A percentile compares a stretch with the other conserved stretches of the same genome.
Conservation (phyloP, 1,140 invertebrate species). For the Atta colombica region DNA sequence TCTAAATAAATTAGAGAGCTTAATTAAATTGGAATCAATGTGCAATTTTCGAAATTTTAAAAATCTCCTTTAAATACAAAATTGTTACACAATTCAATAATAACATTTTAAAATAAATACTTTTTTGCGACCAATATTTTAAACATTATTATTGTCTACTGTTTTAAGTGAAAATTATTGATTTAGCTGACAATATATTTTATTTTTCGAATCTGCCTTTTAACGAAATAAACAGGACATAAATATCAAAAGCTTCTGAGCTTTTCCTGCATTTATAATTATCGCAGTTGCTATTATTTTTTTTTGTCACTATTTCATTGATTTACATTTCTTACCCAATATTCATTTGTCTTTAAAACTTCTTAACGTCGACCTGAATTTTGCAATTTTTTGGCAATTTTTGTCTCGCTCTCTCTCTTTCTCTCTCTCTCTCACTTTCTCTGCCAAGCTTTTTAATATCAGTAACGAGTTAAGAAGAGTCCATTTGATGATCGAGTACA, state of each 20-base stretch:
- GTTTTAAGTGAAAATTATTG: neutral
- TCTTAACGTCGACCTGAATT: neutral
- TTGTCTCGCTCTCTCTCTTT: neutral
- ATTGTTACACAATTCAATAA: neutral
- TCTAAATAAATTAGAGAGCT: neutral
- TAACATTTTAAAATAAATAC: neutral
- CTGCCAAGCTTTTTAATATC: neutral
- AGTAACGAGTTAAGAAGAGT: neutral
- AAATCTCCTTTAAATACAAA: slow-evolving; percentile 7
- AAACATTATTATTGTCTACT: neutral
- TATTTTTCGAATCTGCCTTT: neutral
- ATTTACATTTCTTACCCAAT: neutral
- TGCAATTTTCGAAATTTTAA: neutral
- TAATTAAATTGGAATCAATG: neutral
- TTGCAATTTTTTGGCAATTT: neutral
- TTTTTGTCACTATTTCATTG: neutral
- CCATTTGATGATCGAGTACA: neutral
- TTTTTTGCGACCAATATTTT: neutral
- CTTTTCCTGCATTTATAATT: neutral
- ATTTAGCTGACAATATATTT: neutral
- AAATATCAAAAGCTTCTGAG: slow-evolving; percentile 1
- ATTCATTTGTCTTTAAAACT: neutral
- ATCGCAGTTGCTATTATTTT: neutral
- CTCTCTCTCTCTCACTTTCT: too few species aligned
- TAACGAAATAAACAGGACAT: neutral